phyloP scores from a whole-genome alignment of 2,797 vertebrate genomes.

The Naso thynnoides region DNA sequence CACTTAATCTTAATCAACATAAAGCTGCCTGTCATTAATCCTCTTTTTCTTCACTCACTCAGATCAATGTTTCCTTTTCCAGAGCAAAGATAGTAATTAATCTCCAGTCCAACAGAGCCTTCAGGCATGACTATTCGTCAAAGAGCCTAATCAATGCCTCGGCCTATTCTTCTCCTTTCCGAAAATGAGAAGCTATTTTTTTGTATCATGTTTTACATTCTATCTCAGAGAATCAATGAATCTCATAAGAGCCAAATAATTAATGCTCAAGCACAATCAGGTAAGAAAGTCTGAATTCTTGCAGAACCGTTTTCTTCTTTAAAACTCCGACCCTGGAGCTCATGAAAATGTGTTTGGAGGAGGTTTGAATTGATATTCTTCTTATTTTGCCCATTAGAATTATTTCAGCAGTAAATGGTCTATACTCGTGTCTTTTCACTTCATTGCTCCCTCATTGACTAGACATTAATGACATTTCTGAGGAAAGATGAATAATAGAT shows the following conservation, averaged over 20 bases:
- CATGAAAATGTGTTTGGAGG: conserved; percentile 35
- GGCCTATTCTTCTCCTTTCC: conserved; percentile 59
- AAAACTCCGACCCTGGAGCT: conserved; percentile 39
- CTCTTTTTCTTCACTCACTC: conserved; percentile 76
- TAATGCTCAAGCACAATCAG: conserved; percentile 44
- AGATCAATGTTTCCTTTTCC: conserved; percentile 85
- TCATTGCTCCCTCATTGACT: conserved; percentile 56
- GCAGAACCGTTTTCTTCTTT: conserved; percentile 31
- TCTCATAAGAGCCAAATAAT: conserved; percentile 61
- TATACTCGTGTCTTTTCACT: conserved; percentile 42
- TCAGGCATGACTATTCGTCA: conserved; percentile 75
- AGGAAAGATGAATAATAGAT: conserved; percentile 59
- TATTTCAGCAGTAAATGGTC: conserved; percentile 53
- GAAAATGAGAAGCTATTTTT: conserved; percentile 63
- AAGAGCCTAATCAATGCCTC: conserved; percentile 70
- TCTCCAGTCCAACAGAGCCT: conserved; percentile 76
- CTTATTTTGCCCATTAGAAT: conserved; percentile 42
- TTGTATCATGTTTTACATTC: conserved; percentile 64
- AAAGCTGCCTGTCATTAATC: conserved; percentile 79
- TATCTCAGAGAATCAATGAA: conserved; percentile 61
- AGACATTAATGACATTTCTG: conserved; percentile 53
- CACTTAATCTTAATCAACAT: conserved; percentile 79
- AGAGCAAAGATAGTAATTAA: conserved; percentile 81
- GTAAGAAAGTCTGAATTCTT: conserved; percentile 32
- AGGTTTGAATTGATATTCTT: conserved; percentile 49